phyloP scores from a whole-genome alignment of 2,888 invertebrate genomes.

The Trichopria drosophilae region DNA sequence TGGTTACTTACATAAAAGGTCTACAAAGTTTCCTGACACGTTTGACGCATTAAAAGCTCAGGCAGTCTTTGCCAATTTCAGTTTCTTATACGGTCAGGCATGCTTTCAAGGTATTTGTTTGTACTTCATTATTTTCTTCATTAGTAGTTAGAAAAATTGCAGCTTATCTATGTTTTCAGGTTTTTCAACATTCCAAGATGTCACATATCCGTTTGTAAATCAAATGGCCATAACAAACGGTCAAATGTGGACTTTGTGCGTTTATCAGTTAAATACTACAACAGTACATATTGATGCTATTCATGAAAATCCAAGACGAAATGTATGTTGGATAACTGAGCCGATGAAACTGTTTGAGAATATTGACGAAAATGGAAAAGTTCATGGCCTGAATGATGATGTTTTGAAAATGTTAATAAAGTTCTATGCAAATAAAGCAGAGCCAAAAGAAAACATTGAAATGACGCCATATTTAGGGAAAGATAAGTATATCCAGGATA shows the following conservation, averaged over 20 bases:
- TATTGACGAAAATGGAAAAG: conserved; percentile 68
- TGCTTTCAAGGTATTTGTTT: conserved; percentile 67
- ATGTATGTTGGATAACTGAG: conserved; percentile 78
- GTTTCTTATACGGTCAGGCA: conserved; percentile 79
- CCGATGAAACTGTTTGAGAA: conserved; percentile 74
- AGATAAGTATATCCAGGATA: conserved; percentile 67
- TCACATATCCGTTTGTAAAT: conserved; percentile 87
- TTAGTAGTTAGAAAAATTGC: conserved; percentile 7
- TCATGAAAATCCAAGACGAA: conserved; percentile 71
- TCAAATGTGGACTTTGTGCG: conserved; percentile 79
- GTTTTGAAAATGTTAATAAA: conserved; percentile 74
- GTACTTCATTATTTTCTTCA: background rate
- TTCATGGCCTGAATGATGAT: conserved; percentile 79
- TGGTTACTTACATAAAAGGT: conserved; percentile 63
- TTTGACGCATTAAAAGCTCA: conserved; percentile 73
- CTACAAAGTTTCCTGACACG: conserved; percentile 60
- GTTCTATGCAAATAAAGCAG: conserved; percentile 73
- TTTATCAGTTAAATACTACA: conserved; percentile 90
- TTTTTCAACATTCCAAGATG: conserved; percentile 86
- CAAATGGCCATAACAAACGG: conserved; percentile 92
- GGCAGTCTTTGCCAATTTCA: conserved; percentile 78
- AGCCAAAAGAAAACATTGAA: conserved; percentile 63
- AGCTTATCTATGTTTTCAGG: conserved; percentile 54
- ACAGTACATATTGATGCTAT: conserved; percentile 67
- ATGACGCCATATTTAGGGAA: conserved; percentile 75